Percentiles rank a stretch among this genome's conserved stretches.
These are phyloP conservation scores for Cebuella pygmaea DNA, from an alignment of 2,797 vertebrate species.

Conservation along the genomic window DNA sequence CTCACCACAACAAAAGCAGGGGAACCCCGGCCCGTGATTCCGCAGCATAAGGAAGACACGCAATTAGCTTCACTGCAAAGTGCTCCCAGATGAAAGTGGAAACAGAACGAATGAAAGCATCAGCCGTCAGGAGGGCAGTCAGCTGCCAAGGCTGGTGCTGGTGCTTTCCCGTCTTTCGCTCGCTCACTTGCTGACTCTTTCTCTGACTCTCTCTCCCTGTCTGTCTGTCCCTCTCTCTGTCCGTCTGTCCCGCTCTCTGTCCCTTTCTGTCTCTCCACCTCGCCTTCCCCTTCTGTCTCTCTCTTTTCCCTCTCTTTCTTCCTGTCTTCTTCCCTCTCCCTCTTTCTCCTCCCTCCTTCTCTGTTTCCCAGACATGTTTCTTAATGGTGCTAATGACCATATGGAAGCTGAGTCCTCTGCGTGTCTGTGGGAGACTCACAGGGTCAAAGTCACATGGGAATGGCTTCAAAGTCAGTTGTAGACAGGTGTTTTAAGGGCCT, in stretches of 20 bases:
- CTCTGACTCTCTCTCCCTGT: not conserved
- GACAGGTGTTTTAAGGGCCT: not conserved
- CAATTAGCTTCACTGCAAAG: conserved; percentile 50
- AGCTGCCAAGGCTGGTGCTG: accelerated
- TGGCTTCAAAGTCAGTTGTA: accelerated
- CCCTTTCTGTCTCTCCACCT: not conserved
- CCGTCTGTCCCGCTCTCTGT: not conserved
- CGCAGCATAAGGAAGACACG: conserved; percentile 44
- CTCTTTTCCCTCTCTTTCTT: not conserved
- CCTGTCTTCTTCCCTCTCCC: not conserved
- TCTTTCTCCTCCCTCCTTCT: too few relatives aligned
- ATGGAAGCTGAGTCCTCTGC: not conserved
- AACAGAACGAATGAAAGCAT: not conserved
- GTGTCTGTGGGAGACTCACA: not conserved
- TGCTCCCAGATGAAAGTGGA: conserved; percentile 39
- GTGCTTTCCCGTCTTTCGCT: accelerated
- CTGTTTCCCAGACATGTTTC: not conserved
- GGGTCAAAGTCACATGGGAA: not conserved
- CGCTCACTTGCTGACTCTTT: not conserved
- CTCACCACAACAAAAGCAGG: not conserved
- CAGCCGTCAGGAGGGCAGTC: accelerated
- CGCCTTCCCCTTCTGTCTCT: not conserved
- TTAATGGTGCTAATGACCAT: not conserved
- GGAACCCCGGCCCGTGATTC: conserved; percentile 33
- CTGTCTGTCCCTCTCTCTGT: not conserved